Evolutionary conservation across 2,888 invertebrate genomes (phyloP), one percentile per base, ranked within the genome.

Genomic region (Tachina grossa): DNA sequence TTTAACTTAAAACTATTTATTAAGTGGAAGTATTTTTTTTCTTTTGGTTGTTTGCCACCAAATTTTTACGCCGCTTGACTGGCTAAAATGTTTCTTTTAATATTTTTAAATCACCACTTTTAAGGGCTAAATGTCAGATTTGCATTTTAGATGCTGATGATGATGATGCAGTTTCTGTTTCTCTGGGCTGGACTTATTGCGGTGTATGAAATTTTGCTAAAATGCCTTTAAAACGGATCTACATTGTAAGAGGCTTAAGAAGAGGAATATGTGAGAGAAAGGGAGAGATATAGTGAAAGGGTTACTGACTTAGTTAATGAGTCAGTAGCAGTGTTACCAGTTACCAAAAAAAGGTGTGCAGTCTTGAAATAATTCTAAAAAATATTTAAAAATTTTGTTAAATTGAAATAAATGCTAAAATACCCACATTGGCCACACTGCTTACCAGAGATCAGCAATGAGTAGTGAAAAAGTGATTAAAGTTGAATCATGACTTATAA

Each of bases 121-220:
- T 83, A 85, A 83, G 85, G 83, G 83, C 83, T 85, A 83, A 85
- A 85, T 72, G 85, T 85, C 85, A 61, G 83, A 53, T 85, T 79
- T 71, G 57, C 71, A 76, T 49, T 19, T 63, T 11, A 47, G 39
- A 31, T 31, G 47, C 1, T 31, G 31, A 31, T 31, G 31, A 31
- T 31, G 55, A 39, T 76, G 66, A 39, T 76, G 76, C 76, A 66
- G 76, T 76, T 76, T 16, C 19, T n/a, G 76, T 76, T 76, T n/a
- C 31, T 47, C 16, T n/a, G 59, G 9, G 49, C 22, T 59, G 51
- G 9, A 47, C 41, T 63, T 47, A 79, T 31, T 79, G 71, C 49
- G 53, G n/a, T 71, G 71, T 47, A 45, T 10, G 6, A 55, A 55
- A 65, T 47, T 72, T 53, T 19, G 9, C 59, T 71, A 31, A 49